Conservation (phyloP, 64 coral and sea anemone genomes). For the Porites australiensis region DNA sequence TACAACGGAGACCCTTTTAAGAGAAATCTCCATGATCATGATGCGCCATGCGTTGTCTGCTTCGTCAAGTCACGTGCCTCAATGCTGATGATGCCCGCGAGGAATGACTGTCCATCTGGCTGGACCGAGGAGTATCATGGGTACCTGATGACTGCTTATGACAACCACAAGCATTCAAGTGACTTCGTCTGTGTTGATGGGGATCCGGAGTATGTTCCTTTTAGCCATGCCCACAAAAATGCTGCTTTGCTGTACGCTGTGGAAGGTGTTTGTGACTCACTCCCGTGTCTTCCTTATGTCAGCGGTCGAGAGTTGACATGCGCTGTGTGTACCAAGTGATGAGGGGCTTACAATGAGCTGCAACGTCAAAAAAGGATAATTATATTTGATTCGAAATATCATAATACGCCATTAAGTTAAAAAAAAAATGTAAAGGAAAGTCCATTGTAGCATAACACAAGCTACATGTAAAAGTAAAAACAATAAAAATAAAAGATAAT, state of each 20-base stretch:
- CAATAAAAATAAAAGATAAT: no score
- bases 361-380: no score
- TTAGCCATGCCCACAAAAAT: slow-evolving; percentile 5
- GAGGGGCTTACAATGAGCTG: no score
- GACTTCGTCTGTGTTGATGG: slow-evolving; percentile 60
- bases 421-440: no score
- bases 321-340: slow-evolving; percentile 6
- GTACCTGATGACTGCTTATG: slow-evolving; percentile 20
- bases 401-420: no score
- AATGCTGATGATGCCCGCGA: slow-evolving; percentile 58
- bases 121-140: slow-evolving; percentile 61
- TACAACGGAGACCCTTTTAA: background rate
- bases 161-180: slow-evolving; percentile 6
- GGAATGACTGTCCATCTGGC: slow-evolving; percentile 65
- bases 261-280: slow-evolving; percentile 32
- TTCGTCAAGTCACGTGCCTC: slow-evolving; percentile 44
- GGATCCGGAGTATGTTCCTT: slow-evolving; percentile 21
- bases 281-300: slow-evolving; percentile 43
- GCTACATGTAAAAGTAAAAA: no score
- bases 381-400: no score
- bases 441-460: no score
- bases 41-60: slow-evolving; percentile 39
- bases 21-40: slow-evolving; percentile 24
- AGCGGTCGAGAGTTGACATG: slow-evolving; percentile 26
- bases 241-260: slow-evolving; percentile 59